Conservation (phyloP, 2,113 vertebrate genomes). For the Sprattus sprattus region DNA sequence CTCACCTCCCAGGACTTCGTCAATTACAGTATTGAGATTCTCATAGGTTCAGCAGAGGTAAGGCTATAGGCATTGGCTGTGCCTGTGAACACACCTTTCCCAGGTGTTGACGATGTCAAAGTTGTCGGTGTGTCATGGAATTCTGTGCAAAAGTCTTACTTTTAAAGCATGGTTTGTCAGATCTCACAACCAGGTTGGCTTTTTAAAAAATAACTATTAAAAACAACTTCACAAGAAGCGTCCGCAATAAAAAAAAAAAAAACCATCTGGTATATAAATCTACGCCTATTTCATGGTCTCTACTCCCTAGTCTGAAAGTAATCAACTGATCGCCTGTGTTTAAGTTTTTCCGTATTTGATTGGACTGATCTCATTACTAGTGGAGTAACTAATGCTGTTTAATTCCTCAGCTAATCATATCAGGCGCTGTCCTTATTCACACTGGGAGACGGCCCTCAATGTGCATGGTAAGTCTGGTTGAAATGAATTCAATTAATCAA, state of each 20-base stretch:
- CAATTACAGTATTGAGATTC: slow-evolving; percentile 65
- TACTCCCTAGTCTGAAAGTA: not conserved
- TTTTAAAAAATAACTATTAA: not conserved
- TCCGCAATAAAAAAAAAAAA: not conserved
- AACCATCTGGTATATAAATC: not conserved
- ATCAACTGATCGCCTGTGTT: not conserved
- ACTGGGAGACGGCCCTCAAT: slow-evolving; percentile 69
- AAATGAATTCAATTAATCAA: not conserved
- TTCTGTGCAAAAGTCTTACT: too few species aligned
- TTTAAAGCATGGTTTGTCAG: too few species aligned
- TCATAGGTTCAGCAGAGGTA: slow-evolving; percentile 71
- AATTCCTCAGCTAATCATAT: slow-evolving; percentile 63
- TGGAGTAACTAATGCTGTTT: not conserved
- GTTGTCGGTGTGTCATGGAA: not conserved
- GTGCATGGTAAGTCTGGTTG: slow-evolving; percentile 67
- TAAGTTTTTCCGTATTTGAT: not conserved
- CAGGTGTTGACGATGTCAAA: not conserved
- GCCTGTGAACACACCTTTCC: not conserved
- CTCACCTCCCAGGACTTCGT: slow-evolving; percentile 61
- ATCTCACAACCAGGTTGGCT: not conserved
- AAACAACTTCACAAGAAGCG: not conserved
- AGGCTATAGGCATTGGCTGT: not conserved
- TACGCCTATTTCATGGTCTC: not conserved
- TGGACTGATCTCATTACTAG: not conserved
- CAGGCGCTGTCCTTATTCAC: slow-evolving; percentile 73